Conservation (phyloP, 2,797 vertebrate genomes). For the Gastrophryne carolinensis region DNA sequence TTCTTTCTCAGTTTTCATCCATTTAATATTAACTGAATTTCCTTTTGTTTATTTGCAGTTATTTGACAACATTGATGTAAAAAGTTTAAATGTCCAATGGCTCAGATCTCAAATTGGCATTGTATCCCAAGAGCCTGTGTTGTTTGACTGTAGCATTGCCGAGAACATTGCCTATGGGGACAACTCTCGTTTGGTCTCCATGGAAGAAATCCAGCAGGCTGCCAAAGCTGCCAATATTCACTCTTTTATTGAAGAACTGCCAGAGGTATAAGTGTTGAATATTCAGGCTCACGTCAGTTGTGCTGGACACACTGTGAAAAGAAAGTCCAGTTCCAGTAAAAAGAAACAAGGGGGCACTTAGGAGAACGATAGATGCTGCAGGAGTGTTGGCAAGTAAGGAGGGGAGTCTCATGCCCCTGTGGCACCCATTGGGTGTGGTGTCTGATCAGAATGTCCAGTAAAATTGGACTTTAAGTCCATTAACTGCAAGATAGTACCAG, state of each 20-base stretch:
- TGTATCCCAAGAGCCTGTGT: conserved; percentile 60
- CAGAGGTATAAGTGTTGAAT: conserved; percentile 51
- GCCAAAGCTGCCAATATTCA: conserved; percentile 60
- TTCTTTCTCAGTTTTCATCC: too few species aligned
- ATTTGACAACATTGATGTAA: conserved; percentile 56
- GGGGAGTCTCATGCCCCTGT: too few species aligned
- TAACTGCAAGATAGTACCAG: too few species aligned
- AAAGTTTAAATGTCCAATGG: conserved; percentile 57
- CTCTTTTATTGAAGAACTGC: conserved; percentile 58
- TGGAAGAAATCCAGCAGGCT: conserved; percentile 60
- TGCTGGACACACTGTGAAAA: too few species aligned
- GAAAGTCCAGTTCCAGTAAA: too few species aligned
- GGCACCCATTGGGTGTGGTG: too few species aligned
- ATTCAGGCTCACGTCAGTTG: not conserved
- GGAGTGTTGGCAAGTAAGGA: too few species aligned
- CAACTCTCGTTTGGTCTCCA: conserved; percentile 47
- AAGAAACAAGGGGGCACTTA: too few species aligned
- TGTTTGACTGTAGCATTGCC: conserved; percentile 62
- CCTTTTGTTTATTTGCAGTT: conserved; percentile 54
- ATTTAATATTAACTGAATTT: not conserved
- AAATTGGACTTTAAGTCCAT: too few species aligned
- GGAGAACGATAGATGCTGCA: too few species aligned
- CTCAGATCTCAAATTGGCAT: conserved; percentile 60
- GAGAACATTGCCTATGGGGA: conserved; percentile 63
- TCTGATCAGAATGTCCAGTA: too few species aligned